phyloP scores from a whole-genome alignment of 2,888 invertebrate species.

The Teleogryllus oceanicus region DNA sequence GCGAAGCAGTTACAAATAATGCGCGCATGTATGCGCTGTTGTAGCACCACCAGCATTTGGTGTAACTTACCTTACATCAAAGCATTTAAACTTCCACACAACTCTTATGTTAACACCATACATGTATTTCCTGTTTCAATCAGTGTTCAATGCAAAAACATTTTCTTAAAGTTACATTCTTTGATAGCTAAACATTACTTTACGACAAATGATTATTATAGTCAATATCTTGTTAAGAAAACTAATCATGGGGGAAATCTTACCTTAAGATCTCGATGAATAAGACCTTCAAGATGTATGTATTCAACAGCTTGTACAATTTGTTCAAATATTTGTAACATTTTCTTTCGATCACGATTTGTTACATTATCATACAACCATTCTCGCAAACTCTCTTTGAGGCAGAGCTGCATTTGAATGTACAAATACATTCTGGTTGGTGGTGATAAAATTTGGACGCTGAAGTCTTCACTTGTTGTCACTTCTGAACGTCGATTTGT shows the following conservation, averaged over 20 bases:
- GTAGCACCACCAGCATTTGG: no score
- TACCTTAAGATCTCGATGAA: slow-evolving; percentile 94
- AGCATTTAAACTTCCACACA: no score
- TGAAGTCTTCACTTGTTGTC: no score
- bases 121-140: no score
- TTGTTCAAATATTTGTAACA: slow-evolving; percentile 76
- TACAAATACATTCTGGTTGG: slow-evolving; percentile 69
- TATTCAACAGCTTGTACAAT: slow-evolving; percentile 94
- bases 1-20: no score
- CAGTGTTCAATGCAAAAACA: not conserved
- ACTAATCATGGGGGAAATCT: slow-evolving; percentile 37
- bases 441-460: slow-evolving; percentile 34
- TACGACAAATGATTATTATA: not conserved
- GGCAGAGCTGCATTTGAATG: slow-evolving; percentile 97
- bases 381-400: slow-evolving; percentile 81
- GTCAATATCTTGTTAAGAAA: not conserved
- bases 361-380: slow-evolving; percentile 69
- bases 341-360: slow-evolving; percentile 46
- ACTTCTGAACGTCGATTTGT: no score
- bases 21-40: no score
- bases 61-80: no score
- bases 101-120: no score
- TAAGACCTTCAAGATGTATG: slow-evolving; percentile 86
- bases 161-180: not conserved
- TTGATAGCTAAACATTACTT: not conserved